Evolutionary conservation across 2,797 vertebrate genomes (phyloP), one percentile per base, ranked within the genome.

Genomic region (Gymnothorax reevesii): DNA sequence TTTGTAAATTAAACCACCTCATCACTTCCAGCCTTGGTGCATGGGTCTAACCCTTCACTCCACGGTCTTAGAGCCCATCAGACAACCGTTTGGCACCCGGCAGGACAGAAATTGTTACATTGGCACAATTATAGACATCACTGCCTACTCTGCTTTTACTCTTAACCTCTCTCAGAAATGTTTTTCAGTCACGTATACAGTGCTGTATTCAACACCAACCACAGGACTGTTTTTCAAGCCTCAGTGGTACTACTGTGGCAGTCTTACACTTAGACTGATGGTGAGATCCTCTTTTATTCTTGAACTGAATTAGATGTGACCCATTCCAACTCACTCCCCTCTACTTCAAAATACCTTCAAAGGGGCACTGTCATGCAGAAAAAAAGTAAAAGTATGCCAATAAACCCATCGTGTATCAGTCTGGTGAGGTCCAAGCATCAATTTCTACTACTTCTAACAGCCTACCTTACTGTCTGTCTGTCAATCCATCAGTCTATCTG

Each of bases 91-190:
- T 42, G 33, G 33, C 33, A 42, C 33, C 33, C 33, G 33, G 33
- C 33, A 2, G 33, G 33, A 42, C 33, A 42, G 33, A 42, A 42
- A 42, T 2, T 2, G 33, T 42, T 42, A 42, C 33, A 42, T 42
- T 42, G 2, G 33, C 33, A 42, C 33, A 42, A 42, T 42, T 42
- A 42, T 42, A n/a, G 82, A 55, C 57, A 90, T 33, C 84, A 59
- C 49, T 82, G 59, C 83, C 15, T 87, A 6, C 79, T 69, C 17
- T 84, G 69, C 52, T 85, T 88, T 42, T 55, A 89, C 80, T 87
- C 75, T 22, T 64, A 27, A 55, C 22, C 60, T 54, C 33, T 69
- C 64, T 42, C 42, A 33, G 62, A 62, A 84, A 69, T 42, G 83
- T 66, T 64, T 84, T 64, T 49, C 54, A 84, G 62, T 64, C 62